A percentile compares a stretch with the other conserved stretches of the same genome.
These are phyloP conservation scores for Conus canariensis DNA, from an alignment of 2,888 invertebrate species.

Conservation along the genomic window DNA sequence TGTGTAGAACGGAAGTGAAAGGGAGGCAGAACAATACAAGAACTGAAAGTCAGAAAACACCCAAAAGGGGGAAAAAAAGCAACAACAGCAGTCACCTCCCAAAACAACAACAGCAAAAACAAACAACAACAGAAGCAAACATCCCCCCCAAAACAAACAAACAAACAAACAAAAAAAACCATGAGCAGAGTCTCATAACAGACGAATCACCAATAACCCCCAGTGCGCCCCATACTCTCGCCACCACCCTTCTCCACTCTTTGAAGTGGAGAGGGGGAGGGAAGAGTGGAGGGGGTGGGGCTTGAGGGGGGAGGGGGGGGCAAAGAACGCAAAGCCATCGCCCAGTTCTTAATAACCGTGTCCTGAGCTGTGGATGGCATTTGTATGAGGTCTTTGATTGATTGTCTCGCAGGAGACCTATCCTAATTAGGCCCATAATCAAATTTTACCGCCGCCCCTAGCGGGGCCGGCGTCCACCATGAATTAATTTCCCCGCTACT, in stretches of 20 bases:
- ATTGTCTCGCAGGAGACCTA: slow-evolving; percentile 60
- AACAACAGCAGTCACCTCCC: no score
- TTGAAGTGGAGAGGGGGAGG: not conserved
- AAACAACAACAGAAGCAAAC: no score
- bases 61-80: no score
- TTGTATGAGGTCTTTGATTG: slow-evolving; percentile 63
- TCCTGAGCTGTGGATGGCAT: slow-evolving; percentile 57
- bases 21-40: no score
- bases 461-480: slow-evolving; percentile 54
- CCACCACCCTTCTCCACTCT: not conserved
- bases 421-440: slow-evolving; percentile 65
- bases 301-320: not conserved
- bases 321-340: not conserved
- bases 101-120: no score
- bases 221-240: not conserved
- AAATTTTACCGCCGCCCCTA: slow-evolving; percentile 65
- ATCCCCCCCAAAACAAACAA: no score
- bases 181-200: not conserved
- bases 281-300: not conserved
- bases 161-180: not conserved
- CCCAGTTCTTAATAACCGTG: slow-evolving; percentile 59
- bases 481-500: slow-evolving; percentile 47
- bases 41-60: no score
- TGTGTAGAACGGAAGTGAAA: no score
- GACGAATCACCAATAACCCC: not conserved